Conservation (phyloP, 64 coral and sea anemone genomes). For the Stylophora pistillata region DNA sequence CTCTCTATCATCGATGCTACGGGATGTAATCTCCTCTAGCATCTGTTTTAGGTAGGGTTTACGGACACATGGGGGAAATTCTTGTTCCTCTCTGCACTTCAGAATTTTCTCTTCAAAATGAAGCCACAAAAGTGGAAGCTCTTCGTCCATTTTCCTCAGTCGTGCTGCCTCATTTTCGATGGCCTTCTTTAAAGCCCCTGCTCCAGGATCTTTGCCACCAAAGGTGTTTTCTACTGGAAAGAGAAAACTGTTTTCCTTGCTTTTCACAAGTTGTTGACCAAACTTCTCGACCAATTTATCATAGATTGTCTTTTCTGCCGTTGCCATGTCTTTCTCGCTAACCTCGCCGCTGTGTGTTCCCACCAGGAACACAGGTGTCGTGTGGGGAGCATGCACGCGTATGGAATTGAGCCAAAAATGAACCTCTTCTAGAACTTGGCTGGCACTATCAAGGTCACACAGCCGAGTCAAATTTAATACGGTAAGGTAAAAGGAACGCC, state of each 20-base stretch:
- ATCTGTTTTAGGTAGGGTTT: constrained; percentile 22
- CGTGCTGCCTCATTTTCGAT: constrained; percentile 66
- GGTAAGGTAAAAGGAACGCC: constrained; percentile 64
- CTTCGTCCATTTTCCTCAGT: constrained; percentile 21
- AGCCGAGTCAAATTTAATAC: constrained; percentile 63
- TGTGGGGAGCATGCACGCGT: constrained; percentile 53
- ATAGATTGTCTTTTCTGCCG: constrained; percentile 12
- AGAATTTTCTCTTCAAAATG: constrained; percentile 77
- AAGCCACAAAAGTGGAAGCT: constrained; percentile 66
- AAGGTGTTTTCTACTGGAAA: constrained; percentile 72
- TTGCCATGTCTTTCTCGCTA: constrained; percentile 7
- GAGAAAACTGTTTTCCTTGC: constrained; percentile 19
- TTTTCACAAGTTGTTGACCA: constrained; percentile 59
- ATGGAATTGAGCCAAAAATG: constrained; percentile 86
- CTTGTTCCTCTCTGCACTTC: constrained; percentile 19
- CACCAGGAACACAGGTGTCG: constrained; percentile 69
- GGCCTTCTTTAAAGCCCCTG: constrained; percentile 16
- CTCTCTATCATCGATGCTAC: constrained; percentile 17
- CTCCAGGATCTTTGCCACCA: constrained; percentile 40
- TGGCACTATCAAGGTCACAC: neutral
- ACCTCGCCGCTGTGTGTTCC: constrained; percentile 67
- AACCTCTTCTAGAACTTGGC: constrained; percentile 8
- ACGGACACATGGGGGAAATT: constrained; percentile 17
- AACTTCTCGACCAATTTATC: constrained; percentile 35
- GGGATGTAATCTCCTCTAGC: constrained; percentile 1